A percentile compares a stretch with the other conserved stretches of the same genome.
Evolutionary conservation across 2,797 vertebrate species (phyloP).

Genomic region (Rhinoraja longicauda): DNA sequence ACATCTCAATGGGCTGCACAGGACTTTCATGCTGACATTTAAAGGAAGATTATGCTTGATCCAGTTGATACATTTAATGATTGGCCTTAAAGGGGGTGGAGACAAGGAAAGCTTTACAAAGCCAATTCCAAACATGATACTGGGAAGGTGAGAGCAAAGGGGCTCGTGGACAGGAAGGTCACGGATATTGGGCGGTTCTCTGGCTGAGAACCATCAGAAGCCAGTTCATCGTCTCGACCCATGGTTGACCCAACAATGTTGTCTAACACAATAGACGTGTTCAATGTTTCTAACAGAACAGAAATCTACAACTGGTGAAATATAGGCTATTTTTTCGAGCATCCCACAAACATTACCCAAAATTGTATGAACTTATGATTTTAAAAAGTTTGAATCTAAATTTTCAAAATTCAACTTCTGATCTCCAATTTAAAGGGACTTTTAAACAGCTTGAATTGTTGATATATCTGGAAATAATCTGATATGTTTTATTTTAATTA

Average conservation of each 20-base stretch:
- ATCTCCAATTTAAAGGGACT: background rate
- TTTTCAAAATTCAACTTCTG: background rate
- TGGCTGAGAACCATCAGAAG: too few species aligned
- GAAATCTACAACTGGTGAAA: background rate
- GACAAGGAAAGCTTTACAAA: background rate
- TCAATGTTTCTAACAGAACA: too few species aligned
- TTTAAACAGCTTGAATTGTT: background rate
- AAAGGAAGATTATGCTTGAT: background rate
- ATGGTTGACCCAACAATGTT: too few species aligned
- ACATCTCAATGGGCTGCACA: background rate
- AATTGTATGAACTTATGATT: background rate
- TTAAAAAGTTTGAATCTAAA: background rate
- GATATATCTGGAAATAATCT: background rate
- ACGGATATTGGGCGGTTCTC: background rate
- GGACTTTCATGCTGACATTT: background rate
- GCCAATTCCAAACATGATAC: background rate
- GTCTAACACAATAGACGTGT: too few species aligned
- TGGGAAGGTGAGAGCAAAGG: background rate
- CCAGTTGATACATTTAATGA: background rate
- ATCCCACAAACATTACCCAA: background rate
- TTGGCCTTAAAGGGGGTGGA: background rate
- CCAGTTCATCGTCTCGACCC: too few species aligned
- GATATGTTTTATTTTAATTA: background rate
- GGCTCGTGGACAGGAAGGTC: background rate
- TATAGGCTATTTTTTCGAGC: background rate